Conservation (phyloP, 2,113 vertebrate genomes). For the Erpornis zantholeuca region DNA sequence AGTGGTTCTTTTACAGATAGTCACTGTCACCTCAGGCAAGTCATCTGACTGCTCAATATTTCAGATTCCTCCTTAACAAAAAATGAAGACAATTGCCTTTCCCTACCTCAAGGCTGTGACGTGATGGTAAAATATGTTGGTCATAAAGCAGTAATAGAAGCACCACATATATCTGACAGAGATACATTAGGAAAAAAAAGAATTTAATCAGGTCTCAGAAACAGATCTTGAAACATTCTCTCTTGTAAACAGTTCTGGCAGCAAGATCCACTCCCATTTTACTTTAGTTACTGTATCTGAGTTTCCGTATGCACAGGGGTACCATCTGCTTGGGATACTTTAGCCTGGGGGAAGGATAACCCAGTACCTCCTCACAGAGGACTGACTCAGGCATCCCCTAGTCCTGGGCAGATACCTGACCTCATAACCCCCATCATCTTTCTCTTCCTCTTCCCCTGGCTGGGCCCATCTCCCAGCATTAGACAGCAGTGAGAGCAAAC, state of each 20-base stretch:
- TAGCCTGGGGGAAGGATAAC: not conserved
- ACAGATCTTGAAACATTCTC: not conserved
- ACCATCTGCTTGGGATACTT: not conserved
- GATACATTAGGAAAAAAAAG: not conserved
- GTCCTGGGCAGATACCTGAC: not conserved
- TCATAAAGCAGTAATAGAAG: not conserved
- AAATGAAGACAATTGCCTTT: not conserved
- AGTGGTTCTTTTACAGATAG: not conserved
- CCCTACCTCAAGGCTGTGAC: not conserved
- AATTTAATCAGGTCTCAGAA: not conserved
- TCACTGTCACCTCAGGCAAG: not conserved
- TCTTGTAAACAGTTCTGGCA: not conserved
- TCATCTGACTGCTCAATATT: not conserved
- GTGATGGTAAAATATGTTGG: not conserved
- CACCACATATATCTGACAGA: not conserved
- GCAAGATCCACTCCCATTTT: not conserved
- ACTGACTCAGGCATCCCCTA: not conserved
- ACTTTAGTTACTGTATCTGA: not conserved
- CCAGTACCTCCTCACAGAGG: not conserved
- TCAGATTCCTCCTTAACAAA: not conserved
- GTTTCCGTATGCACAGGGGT: not conserved
- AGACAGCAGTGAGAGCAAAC: conserved; percentile 25
- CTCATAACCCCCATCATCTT: not conserved
- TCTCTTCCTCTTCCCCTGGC: not conserved
- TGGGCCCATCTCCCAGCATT: not conserved